Evolutionary conservation across 2,888 invertebrate species (phyloP), one percentile per base, ranked within the genome.

Genomic region (Keiferia lycopersicella): DNA sequence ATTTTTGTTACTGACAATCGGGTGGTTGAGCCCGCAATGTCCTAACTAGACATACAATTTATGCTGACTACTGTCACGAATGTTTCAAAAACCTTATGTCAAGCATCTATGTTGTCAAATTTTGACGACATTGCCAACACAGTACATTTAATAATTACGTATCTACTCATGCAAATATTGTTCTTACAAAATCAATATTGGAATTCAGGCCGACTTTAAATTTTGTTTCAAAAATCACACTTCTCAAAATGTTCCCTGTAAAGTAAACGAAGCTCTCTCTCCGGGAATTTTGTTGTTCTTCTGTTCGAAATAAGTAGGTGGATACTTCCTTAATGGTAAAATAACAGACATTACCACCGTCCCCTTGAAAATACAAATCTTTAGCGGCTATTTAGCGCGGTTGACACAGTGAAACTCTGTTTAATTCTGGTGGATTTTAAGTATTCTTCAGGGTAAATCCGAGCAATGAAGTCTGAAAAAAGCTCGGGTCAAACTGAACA

Each of bases 341-440:
- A 56, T 34, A 56, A 56, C 56, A 61, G 48, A 30, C 48, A 45
- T 48, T 60, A 45, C 12, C 39, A 26, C 11, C 26, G 22, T 22
- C 59, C 59, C 7, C 22, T 59, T 60, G 7, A 45, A 45, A 60
- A 61, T 56, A 61, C 61, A 64, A 64, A 56, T 56, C 56, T 51
- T 18, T 20, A 51, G 22, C 51, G 51, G 51, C 51, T 20, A 51
- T 20, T 3, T 22, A 12, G 20, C 18, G 4, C 6, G 2, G 22
- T 11, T 22, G 22, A 53, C 51, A 22, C 6, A 22, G 11, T 50
- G 50, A 50, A 50, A 11, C n/a, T 16, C 26, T 2, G n/a, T 1
- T n/a, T 45, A 45, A 45, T 45, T 45, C n/a, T 12, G 39, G 39
- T 39, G 39, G 12, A 39, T 39, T 12, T 39, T 39, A 12, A 8